These are phyloP conservation scores for Ricordea florida DNA, from an alignment of 92 coral and sea anemone genomes.

Conservation along the genomic window DNA sequence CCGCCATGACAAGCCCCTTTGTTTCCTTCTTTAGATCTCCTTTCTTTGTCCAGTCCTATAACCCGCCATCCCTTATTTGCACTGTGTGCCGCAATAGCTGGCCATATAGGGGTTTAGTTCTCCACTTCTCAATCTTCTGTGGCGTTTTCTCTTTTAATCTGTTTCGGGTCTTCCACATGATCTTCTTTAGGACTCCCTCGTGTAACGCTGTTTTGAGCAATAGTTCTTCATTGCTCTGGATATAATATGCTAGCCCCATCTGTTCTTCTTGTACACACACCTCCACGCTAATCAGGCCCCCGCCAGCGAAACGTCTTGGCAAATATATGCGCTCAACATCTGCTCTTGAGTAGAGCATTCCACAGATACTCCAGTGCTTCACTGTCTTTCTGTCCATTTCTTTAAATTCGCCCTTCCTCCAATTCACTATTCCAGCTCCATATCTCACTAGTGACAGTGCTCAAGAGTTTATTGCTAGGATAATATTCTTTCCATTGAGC, in stretches of 20 bases:
- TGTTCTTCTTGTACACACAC: conserved; percentile 35
- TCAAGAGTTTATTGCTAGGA: conserved; percentile 41
- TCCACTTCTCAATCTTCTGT: conserved; percentile 21
- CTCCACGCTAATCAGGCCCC: conserved; percentile 30
- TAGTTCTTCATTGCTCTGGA: conserved; percentile 24
- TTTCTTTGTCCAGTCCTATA: conserved; percentile 41
- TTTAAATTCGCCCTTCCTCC: conserved; percentile 38
- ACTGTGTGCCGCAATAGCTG: conserved; percentile 28
- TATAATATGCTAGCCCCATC: conserved; percentile 23
- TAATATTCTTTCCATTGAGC: conserved; percentile 16
- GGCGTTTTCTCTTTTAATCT: conserved; percentile 15
- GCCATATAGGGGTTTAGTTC: conserved; percentile 25
- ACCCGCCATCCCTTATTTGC: conserved; percentile 17
- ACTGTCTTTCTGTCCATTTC: conserved; percentile 50
- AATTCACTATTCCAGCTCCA: conserved; percentile 35
- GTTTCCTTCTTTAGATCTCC: conserved; percentile 34
- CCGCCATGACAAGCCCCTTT: conserved; percentile 26
- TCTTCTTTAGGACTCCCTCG: conserved; percentile 23
- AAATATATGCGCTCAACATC: conserved; percentile 30
- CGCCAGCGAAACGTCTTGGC: conserved; percentile 39
- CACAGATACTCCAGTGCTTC: conserved; percentile 27
- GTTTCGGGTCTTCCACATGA: conserved; percentile 6
- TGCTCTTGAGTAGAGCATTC: conserved; percentile 35
- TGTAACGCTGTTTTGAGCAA: conserved; percentile 8
- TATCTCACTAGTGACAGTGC: conserved; percentile 50